Base-by-base conservation (phyloP, 2,888 invertebrate species). In the Oscheius sp. region DNA sequence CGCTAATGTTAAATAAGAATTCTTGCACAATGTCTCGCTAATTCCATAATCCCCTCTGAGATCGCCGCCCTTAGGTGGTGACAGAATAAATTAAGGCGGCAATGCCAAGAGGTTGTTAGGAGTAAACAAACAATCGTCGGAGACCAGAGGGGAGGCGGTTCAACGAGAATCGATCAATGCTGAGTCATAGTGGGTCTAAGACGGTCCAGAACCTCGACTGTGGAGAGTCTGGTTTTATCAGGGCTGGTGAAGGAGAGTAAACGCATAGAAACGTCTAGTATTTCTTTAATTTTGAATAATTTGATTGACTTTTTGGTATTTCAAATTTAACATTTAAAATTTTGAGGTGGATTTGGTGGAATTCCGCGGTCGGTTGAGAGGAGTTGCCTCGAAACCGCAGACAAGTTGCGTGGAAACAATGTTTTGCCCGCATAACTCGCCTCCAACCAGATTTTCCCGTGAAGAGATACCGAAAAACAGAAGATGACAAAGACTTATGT, bases 101-200 rank as follows among this genome's bases (percentile, higher is more conserved):
- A 37, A 23, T 34, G n/a, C 6, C 5, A 15, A n/a, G 34, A 55
- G 20, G 55, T n/a, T 17, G 17, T 33, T n/a, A 42, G 29, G 45
- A 45, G 61, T 61, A 61, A 61, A 61, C 45, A 61, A 61, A 61
- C 31, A 61, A 55, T 23, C 48, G 48, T 25, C 48, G 10, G 17
- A 61, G 61, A 45, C 61, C 61, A 61, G 61, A 27, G 61, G 58
- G 58, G n/a, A 23, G 61, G 61, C 45, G 45, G 61, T 61, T 61
- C 61, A 61, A 45, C 61, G 61, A 61, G 45, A 61, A 61, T 61
- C 61, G 61, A 61, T 61, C 61, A 45, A 61, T 61, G 39, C 61
- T 61, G 61, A 61, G 61, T 61, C 61, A 61, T 45, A 58, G 23
- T 45, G 34, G 31, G 31, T 15, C 12, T 25, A 20, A 48, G 23